These are phyloP conservation scores for Catagonus wagneri DNA, from an alignment of 2,113 vertebrate genomes.

Conservation along the genomic window DNA sequence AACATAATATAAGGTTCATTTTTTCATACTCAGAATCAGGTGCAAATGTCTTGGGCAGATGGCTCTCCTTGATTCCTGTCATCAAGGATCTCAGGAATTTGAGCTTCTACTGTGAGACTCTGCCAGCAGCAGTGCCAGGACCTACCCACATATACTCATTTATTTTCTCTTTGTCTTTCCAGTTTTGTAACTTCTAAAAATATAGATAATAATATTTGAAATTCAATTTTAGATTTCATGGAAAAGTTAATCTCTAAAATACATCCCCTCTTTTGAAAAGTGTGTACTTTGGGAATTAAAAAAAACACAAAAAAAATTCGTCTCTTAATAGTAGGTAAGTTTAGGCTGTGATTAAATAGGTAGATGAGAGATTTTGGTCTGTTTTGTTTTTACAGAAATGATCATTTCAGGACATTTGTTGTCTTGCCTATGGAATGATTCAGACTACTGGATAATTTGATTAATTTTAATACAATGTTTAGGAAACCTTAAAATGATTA, in stretches of 20 bases:
- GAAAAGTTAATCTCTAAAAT: slow-evolving; percentile 43
- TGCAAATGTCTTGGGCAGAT: not conserved
- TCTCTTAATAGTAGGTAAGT: slow-evolving; percentile 41
- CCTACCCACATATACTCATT: not conserved
- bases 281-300: not conserved
- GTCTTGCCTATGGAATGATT: slow-evolving; percentile 61
- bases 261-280: not conserved
- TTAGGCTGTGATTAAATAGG: slow-evolving; percentile 60
- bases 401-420: slow-evolving; percentile 68
- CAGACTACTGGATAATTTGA: slow-evolving; percentile 27
- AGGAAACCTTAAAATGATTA: not conserved
- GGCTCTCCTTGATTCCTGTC: not conserved
- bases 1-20: not conserved
- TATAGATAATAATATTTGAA: not conserved
- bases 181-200: not conserved
- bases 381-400: slow-evolving; percentile 63
- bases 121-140: not conserved
- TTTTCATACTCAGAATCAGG: slow-evolving; percentile 16
- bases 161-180: slow-evolving; percentile 23
- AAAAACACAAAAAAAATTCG: not conserved
- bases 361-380: slow-evolving; percentile 47
- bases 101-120: not conserved
- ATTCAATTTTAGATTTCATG: slow-evolving; percentile 35
- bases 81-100: not conserved
- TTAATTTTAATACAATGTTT: slow-evolving; percentile 35